Evolutionary conservation across 2,888 invertebrate species (phyloP).

Genomic region (Mimas tiliae): DNA sequence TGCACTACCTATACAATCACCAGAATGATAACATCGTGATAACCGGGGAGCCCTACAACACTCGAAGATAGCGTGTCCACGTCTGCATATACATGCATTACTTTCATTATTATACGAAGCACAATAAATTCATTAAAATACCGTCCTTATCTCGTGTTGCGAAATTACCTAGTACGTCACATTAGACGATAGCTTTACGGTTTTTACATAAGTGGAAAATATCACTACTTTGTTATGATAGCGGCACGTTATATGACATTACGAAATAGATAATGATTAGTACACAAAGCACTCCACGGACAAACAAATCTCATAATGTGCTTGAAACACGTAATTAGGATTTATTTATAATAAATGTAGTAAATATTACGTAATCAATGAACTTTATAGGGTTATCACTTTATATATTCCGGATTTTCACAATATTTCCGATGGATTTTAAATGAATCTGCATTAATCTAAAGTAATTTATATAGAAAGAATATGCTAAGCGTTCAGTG

Average conservation of each 20-base stretch:
- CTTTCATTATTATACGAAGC: slow-evolving; percentile 27
- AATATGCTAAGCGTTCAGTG: no score
- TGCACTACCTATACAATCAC: slow-evolving; percentile 54
- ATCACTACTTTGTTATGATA: slow-evolving; percentile 37
- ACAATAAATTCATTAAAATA: slow-evolving; percentile 19
- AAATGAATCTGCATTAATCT: background rate
- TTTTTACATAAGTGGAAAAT: slow-evolving; percentile 34
- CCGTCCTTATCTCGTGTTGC: slow-evolving; percentile 17
- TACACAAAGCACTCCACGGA: slow-evolving; percentile 5
- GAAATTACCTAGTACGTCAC: slow-evolving; percentile 35
- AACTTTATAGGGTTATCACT: slow-evolving; percentile 6
- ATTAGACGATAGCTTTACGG: slow-evolving; percentile 1
- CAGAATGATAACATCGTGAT: slow-evolving; percentile 56
- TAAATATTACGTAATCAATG: slow-evolving; percentile 7
- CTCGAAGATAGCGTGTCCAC: slow-evolving; percentile 38
- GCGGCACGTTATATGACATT: slow-evolving; percentile 38
- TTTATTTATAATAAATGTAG: slow-evolving; percentile 1
- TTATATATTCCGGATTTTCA: background rate
- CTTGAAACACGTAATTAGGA: background rate
- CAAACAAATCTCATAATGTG: slow-evolving; percentile 11
- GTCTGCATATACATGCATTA: slow-evolving; percentile 28
- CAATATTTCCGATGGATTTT: background rate
- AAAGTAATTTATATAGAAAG: no score
- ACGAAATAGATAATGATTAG: slow-evolving; percentile 39
- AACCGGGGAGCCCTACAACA: slow-evolving; percentile 54